Evolutionary conservation across 30 jellyfish, hydroid and myxozoan species (phyloP).

Genomic region (Catostylus mosaicus): DNA sequence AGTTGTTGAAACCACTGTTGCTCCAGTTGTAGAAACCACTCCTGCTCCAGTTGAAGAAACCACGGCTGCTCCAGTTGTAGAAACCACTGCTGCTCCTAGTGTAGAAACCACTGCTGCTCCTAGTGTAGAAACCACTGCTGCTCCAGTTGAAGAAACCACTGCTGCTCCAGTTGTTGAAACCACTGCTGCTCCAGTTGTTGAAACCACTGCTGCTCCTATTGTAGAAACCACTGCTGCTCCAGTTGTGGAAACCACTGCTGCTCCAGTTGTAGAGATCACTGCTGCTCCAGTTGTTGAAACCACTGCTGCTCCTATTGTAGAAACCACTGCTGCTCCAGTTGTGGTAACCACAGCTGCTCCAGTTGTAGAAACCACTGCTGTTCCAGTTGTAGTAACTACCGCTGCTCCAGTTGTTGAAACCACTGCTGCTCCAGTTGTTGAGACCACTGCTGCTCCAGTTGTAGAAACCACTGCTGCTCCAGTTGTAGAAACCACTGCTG

Average conservation of each 20-base stretch:
- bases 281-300: constrained; percentile 6
- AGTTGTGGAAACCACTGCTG: background rate
- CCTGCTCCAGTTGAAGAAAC: constrained; percentile 6
- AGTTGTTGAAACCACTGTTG: constrained; percentile 1
- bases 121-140: background rate
- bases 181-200: background rate
- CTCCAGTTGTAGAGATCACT: constrained; percentile 2
- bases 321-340: constrained; percentile 9
- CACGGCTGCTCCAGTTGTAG: background rate
- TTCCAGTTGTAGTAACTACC: background rate
- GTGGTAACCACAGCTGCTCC: constrained; percentile 8
- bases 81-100: background rate
- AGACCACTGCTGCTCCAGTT: background rate
- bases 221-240: background rate
- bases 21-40: constrained; percentile 3
- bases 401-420: constrained; percentile 1
- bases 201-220: background rate
- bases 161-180: background rate
- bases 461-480: background rate
- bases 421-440: background rate
- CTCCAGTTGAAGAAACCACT: background rate
- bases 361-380: background rate
- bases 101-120: background rate
- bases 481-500: constrained; percentile 4
- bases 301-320: background rate